A percentile compares a stretch with the other conserved stretches of the same genome.
phyloP scores from a whole-genome alignment of 2,888 invertebrate species.

The Drosophila merina region DNA sequence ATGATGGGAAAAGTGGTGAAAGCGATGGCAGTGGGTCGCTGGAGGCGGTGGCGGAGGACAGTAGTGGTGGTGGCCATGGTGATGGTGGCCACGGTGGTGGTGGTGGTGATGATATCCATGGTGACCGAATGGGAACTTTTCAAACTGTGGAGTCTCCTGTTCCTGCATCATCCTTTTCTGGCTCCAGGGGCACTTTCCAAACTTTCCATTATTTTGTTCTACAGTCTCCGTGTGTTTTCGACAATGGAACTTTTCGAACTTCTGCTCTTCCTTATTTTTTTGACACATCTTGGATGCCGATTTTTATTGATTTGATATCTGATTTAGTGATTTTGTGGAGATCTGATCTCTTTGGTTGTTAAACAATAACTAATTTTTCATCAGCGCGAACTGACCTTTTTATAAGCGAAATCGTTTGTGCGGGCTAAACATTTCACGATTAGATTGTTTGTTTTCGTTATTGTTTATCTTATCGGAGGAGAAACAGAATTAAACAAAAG shows the following conservation, averaged over 20 bases:
- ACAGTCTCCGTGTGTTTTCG: not conserved
- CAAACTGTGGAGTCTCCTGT: not conserved
- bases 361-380: constrained; percentile 11
- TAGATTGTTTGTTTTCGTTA: not conserved
- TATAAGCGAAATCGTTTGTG: constrained; percentile 5
- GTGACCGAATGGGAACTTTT: not conserved
- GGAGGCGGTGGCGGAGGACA: not conserved
- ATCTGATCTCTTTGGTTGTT: constrained; percentile 8
- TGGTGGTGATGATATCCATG: constrained; percentile 4
- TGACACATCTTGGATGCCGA: constrained; percentile 1
- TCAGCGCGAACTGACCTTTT: not conserved
- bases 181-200: constrained; percentile 4
- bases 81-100: constrained; percentile 7
- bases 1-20: constrained; percentile 2
- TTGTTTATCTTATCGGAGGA: constrained; percentile 10
- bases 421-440: constrained; percentile 12
- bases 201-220: constrained; percentile 17
- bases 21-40: constrained; percentile 6
- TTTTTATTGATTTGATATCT: no score
- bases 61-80: constrained; percentile 13
- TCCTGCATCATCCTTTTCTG: constrained; percentile 3
- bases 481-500: not conserved
- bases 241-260: not conserved
- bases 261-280: not conserved
- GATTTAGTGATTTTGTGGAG: not conserved